Base-by-base conservation (phyloP, 2,113 vertebrate species). In the Grammomys dolichurus region DNA sequence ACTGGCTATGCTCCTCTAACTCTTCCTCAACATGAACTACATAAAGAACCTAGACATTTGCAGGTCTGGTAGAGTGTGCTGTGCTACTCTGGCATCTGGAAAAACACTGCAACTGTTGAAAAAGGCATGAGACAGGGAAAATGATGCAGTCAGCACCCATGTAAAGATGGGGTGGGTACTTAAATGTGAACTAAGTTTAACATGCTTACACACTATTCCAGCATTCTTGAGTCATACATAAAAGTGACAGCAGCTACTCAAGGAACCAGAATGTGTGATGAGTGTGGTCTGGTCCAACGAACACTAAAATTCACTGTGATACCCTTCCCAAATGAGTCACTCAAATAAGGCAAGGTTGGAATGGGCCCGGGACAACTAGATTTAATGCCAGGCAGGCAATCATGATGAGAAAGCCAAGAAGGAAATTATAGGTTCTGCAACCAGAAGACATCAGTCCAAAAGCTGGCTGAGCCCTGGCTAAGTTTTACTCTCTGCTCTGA, bases 131-230 rank as follows among this genome's bases (percentile, higher is more conserved):
- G 77, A 16, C 87, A 77, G 58, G 36, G 26, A n/a, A 19, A 84
- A 65, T 86, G 78, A 90, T 11, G 58, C 46, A 22, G 19, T 72
- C 40, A 48, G 7, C 33, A 89, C 36, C 31, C 86, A 81, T 31
- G 28, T 7, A 81, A 96, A 92, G 48, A 82, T n/a, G 58, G 40
- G 73, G 19, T 87, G 86, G 86, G 87, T 58, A 95, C 16, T 69
- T 87, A 73, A 91, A 78, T 26, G 43, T 92, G 51, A 96, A 80
- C 43, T 82, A 91, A 31, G 33, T 94, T 22, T 90, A 81, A 75
- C 56, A 28, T 28, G 43, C 43, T 76, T 89, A 91, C 87, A 87
- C 95, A 92, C 51, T 75, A 72, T 17, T 78, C 48, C 31, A 80
- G 84, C 1, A 69, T 28, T 76, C 92, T n/a, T 36, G 10, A 72